Evolutionary conservation across 2,113 vertebrate genomes (phyloP).

Genomic region (Clarias batrachus): DNA sequence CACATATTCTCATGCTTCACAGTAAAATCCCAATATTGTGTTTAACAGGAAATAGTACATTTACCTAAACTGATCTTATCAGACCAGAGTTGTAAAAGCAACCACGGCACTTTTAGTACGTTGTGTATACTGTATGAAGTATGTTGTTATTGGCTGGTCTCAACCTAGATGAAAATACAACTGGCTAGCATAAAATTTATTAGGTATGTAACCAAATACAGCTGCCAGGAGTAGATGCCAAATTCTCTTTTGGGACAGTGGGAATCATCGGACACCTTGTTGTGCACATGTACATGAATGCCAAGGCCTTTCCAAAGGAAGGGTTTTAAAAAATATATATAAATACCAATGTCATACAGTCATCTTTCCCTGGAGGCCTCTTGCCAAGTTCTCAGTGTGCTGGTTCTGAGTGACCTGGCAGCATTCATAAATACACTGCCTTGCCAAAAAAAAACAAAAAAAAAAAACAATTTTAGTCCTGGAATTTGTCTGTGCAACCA

Average conservation of each 20-base stretch:
- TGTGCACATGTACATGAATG: not conserved
- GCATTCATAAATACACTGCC: not conserved
- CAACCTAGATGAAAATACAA: not conserved
- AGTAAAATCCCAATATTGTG: not conserved
- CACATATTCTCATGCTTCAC: not conserved
- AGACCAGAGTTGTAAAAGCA: not conserved
- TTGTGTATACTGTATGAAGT: not conserved
- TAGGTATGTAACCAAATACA: not conserved
- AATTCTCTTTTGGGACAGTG: not conserved
- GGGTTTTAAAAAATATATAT: not conserved
- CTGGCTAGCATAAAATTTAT: not conserved
- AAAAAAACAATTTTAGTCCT: too few species aligned
- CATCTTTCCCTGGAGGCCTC: not conserved
- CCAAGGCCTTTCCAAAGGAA: not conserved
- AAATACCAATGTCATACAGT: slow-evolving; percentile 6
- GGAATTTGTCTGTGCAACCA: too few species aligned
- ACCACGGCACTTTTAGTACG: not conserved
- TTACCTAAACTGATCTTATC: not conserved
- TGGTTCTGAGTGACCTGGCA: not conserved
- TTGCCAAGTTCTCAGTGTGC: not conserved
- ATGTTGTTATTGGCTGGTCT: not conserved
- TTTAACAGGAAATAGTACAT: not conserved
- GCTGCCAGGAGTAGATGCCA: not conserved
- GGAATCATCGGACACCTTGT: not conserved
- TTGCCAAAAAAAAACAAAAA: too few species aligned